Base-by-base conservation (phyloP, 2,888 invertebrate genomes). In the Melanchra persicariae region DNA sequence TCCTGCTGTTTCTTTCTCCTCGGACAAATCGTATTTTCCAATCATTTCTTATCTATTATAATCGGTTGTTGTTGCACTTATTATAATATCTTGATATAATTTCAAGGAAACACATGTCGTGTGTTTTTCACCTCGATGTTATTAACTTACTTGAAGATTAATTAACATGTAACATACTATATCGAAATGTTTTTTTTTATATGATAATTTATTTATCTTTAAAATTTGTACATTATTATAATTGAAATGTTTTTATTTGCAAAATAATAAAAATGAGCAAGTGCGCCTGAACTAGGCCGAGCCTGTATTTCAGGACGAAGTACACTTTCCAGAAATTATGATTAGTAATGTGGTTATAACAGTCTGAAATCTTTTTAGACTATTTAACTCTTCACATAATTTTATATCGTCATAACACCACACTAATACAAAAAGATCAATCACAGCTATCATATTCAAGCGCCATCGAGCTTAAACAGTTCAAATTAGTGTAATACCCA, bases 401-500 rank as follows among this genome's bases (percentile, higher is more conserved):
- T 30, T 40, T 7, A 47, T 15, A 47, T 22, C 24, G 43, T 5
- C 24, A 22, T 51, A 26, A 45, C 9, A 55, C 26, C 2, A 55
- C 51, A 72, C 26, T 15, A 57, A 68, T 43, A 68, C n/a, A 43
- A 1, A 55, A 75, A 17, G 17, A 70, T 17, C 40, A 62, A 70
- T 70, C 58, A 52, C 15, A 54, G 9, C 49, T 43, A 24, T 45
- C n/a, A 37, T 40, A 34, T 63, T 67, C 22, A 6, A 40, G 1
- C 26, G 8, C 40, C 59, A 64, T 45, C 43, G 22, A 62, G 15
- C 40, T 63, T 12, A 45, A 61, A 78, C 63, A 52, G 63, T 70
- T 59, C 34, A 47, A 70, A 75, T 78, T 52, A 72, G 40, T 65
- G 45, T 52, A 64, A 72, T 64, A 12, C 58, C 17, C 34, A 7